These are phyloP conservation scores for Calameuta idolon DNA, from an alignment of 2,888 invertebrate species.

Conservation along the genomic window DNA sequence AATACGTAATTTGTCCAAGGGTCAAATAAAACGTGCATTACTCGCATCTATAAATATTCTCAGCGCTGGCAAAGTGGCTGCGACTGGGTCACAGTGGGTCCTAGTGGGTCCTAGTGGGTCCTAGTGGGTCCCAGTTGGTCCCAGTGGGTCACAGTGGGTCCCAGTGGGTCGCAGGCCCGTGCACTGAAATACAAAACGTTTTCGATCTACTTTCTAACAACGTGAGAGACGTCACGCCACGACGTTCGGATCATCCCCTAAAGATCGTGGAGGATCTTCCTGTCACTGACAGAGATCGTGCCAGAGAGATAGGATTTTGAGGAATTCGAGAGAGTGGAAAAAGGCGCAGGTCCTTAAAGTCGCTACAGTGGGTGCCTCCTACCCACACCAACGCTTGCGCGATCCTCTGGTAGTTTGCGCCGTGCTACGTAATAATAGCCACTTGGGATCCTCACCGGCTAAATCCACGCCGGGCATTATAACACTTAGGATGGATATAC, in stretches of 20 bases:
- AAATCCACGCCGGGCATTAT: constrained; percentile 46
- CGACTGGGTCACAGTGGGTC: not conserved
- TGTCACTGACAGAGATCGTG: not conserved
- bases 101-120: too few species aligned
- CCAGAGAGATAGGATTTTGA: not conserved
- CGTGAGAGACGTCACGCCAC: not conserved
- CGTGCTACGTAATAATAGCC: not conserved
- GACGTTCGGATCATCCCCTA: not conserved
- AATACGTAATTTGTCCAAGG: constrained; percentile 1
- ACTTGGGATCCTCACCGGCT: not conserved
- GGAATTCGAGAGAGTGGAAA: not conserved
- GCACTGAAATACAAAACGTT: not conserved
- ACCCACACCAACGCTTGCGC: too few species aligned
- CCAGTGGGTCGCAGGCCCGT: too few species aligned
- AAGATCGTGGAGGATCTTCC: not conserved
- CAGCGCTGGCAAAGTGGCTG: not conserved
- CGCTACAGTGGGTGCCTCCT: not conserved
- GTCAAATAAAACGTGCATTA: not conserved
- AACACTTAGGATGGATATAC: constrained; percentile 45
- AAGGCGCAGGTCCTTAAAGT: not conserved
- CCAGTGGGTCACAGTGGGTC: too few species aligned
- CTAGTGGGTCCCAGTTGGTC: too few species aligned
- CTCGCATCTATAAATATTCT: not conserved
- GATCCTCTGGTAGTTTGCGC: not conserved
- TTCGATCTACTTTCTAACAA: not conserved